Evolutionary conservation across 2,888 invertebrate genomes (phyloP), one percentile per base, ranked within the genome.

Genomic region (Drepana falcataria): DNA sequence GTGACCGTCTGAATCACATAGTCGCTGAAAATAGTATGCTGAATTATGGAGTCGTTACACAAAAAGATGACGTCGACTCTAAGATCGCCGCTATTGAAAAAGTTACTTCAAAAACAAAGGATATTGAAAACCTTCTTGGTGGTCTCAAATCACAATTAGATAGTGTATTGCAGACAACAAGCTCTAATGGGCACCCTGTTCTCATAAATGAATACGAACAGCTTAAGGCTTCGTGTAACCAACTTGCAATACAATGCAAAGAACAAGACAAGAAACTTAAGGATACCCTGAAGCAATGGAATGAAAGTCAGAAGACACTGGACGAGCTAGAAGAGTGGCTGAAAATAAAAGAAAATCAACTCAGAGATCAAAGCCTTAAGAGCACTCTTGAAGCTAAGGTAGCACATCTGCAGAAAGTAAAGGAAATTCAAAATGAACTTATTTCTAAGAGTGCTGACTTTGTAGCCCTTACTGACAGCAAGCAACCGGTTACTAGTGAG

Each of bases 361-460:
- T 98, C 0, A 96, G 97, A 81, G 97, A 97, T 77, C 97, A 97
- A 82, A 96, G 96, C 64, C 91, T 98, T 2, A 96, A 96, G 81
- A 97, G 95, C 72, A 96, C 95, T 2, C 93, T 96, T 41, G 96
- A 96, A 65, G 93, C 96, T 2, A 98, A 98, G 83, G 92, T 93
- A 60, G 91, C 92, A 5, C 96, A 97, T 81, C 87, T 97, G 53
- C 93, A 95, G 54, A 96, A 96, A 79, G 90, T 98, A 0, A 94
- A 94, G 64, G 91, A 92, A 49, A 89, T 96, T 56, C 94, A 95
- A 70, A 92, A 92, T 57, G 96, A 95, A 71, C 94, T 97, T 51
- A 75, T 91, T 2, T 89, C 92, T 0, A 95, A 95, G 73, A 93
- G 93, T 49, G 85, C 92, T 2, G 94, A 95, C 49, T 94, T 97